These are phyloP conservation scores for Scaptomyza tumidula DNA, from an alignment of 2,888 invertebrate species.

Conservation along the genomic window DNA sequence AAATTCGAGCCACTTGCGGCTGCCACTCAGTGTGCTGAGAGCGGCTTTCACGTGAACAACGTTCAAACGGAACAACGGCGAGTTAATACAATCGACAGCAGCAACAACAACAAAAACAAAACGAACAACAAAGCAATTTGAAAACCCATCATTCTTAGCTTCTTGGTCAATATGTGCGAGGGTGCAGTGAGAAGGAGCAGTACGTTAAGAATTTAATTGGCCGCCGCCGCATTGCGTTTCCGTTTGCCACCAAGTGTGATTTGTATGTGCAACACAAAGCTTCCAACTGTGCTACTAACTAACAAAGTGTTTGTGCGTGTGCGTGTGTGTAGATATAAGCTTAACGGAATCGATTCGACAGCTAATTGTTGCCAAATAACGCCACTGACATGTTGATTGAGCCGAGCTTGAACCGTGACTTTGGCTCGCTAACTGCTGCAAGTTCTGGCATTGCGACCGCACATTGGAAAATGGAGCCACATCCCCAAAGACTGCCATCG, in stretches of 20 bases:
- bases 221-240: slow-evolving; percentile 53
- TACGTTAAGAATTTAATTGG: slow-evolving; percentile 71
- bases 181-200: slow-evolving; percentile 45
- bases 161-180: slow-evolving; percentile 54
- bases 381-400: slow-evolving; percentile 85
- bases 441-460: slow-evolving; percentile 79
- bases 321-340: slow-evolving; percentile 9
- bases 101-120: background rate
- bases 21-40: slow-evolving; percentile 82
- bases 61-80: slow-evolving; percentile 62
- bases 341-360: slow-evolving; percentile 41
- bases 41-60: slow-evolving; percentile 84
- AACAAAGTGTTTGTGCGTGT: background rate
- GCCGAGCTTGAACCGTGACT: slow-evolving; percentile 84
- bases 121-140: slow-evolving; percentile 8
- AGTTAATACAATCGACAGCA: slow-evolving; percentile 6
- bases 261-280: slow-evolving; percentile 15
- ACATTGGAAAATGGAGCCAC: slow-evolving; percentile 84
- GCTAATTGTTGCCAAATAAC: slow-evolving; percentile 64
- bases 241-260: slow-evolving; percentile 35
- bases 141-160: slow-evolving; percentile 23
- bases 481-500: slow-evolving; percentile 79
- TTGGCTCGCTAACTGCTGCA: slow-evolving; percentile 84
- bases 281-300: slow-evolving; percentile 35
- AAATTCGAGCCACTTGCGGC: slow-evolving; percentile 80